Evolutionary conservation across 2,113 vertebrate species (phyloP).

Genomic region (Nycticebus coucang): DNA sequence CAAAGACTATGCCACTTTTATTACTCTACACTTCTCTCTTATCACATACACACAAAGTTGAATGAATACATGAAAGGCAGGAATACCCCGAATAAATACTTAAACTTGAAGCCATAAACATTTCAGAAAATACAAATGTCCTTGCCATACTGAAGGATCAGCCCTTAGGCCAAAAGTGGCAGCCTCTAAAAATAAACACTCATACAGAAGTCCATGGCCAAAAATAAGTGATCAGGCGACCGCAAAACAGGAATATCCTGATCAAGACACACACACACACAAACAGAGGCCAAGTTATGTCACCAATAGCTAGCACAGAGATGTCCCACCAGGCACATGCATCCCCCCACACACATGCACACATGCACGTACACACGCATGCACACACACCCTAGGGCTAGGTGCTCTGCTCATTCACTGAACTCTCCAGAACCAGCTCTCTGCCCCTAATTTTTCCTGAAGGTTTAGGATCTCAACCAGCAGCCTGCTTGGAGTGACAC

Average conservation of each 20-base stretch:
- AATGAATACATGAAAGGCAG: conserved; percentile 22
- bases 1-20: neutral
- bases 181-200: conserved; percentile 72
- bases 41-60: neutral
- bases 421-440: neutral
- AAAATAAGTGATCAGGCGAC: conserved; percentile 61
- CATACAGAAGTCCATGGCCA: conserved; percentile 48
- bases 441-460: neutral
- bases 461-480: neutral
- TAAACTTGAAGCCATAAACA: conserved; percentile 62
- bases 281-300: neutral
- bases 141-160: neutral
- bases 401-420: neutral
- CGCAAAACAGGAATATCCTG: conserved; percentile 61
- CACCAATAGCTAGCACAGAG: neutral
- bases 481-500: neutral
- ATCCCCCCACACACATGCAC: neutral
- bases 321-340: fast-evolving
- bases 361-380: neutral
- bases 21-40: neutral
- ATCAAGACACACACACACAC: conserved; percentile 25
- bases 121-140: conserved; percentile 54
- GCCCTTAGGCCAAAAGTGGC: conserved; percentile 62
- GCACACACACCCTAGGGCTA: fast-evolving
- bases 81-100: conserved; percentile 56